Base-by-base conservation (phyloP, 2,888 invertebrate genomes). In the Lamellibrachia columna region DNA sequence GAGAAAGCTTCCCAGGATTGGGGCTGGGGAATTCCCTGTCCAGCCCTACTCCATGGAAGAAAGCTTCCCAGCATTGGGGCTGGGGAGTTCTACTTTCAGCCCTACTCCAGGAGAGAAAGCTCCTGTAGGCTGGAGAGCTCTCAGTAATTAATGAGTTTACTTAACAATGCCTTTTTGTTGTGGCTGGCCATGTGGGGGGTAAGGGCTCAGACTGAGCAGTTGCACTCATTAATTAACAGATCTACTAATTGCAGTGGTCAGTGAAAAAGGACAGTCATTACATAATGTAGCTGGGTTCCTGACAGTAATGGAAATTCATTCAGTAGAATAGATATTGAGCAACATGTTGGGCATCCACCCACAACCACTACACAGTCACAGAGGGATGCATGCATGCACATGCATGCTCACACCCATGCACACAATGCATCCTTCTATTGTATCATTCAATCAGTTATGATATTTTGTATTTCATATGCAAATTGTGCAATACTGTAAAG, bases 211-310 rank as follows among this genome's bases (percentile, higher is more conserved):
- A 11, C 75, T 15, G 75, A 75, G 22, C 75, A 75, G 75, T 75
- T 15, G 75, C 75, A 75, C 75, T 75, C 75, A 75, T 75, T 75
- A 75, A 75, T 75, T 75, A 75, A 75, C 75, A 75, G 22, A 75
- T 22, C 75, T n/a, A 75, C 75, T 75, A 75, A 75, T 75, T 75
- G 22, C 22, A 75, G 75, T 75, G n/a, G 0, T 22, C 75, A 75
- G 22, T 22, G 75, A 75, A 75, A 75, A 75, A 75, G 75, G n/a
- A 75, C 75, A 75, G 22, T 75, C 3, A 22, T 75, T 75, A 22
- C 22, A 22, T 75, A 75, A 75, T 75, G 75, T 75, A 75, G n/a
- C 15, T 75, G 75, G 15, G 75, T n/a, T 75, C 1, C 40, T 40
- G 1, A 40, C 22, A 22, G 22, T 22, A 75, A 75, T 40, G 40